Evolutionary conservation across 2,113 vertebrate genomes (phyloP), one percentile per base, ranked within the genome.

Genomic region (Galemys pyrenaicus): DNA sequence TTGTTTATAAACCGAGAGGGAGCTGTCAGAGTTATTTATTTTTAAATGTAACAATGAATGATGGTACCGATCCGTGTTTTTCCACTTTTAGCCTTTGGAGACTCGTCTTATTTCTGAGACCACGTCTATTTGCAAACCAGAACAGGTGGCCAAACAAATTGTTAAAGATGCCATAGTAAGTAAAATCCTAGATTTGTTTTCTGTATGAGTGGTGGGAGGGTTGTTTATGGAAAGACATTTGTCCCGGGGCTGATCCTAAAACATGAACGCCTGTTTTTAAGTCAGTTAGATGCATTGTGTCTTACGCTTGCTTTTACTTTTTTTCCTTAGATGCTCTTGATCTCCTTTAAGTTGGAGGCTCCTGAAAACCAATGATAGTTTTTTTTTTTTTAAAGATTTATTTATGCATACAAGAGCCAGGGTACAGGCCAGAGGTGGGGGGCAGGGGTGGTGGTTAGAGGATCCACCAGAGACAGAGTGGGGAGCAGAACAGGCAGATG

Each of bases 101-200:
- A 99, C 99, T 3, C 99, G 98, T 94, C 97, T 99, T 49, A 99
- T 99, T 97, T 99, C 99, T 64, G 99, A 99, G 98, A 99, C 99
- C 2, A 98, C 99, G 65, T 99, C 99, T 64, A 95, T 99, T 96
- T 99, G 98, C 97, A 99, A 99, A 97, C 99, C 99, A 49, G 99
- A 99, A 24, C 99, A 99, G 97, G 99, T 99, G 10, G 99, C 99
- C 95, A 99, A 99, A 98, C 98, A 99, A 79, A 97, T 99, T 44
- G 99, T 99, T 83, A 99, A 98, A 96, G 99, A 99, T 81, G 99
- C 99, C 74, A 98, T 99, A 97, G 99, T 99, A 98, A 99, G 99
- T 98, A 93, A 68, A 26, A 71, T 84, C 73, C 20, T 62, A 39
- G 1, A 3, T 44, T 28, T 16, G 74, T 6, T 74, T 3, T 41